Evolutionary conservation across 2,888 invertebrate species (phyloP).

Genomic region (Agrilus biguttatus): DNA sequence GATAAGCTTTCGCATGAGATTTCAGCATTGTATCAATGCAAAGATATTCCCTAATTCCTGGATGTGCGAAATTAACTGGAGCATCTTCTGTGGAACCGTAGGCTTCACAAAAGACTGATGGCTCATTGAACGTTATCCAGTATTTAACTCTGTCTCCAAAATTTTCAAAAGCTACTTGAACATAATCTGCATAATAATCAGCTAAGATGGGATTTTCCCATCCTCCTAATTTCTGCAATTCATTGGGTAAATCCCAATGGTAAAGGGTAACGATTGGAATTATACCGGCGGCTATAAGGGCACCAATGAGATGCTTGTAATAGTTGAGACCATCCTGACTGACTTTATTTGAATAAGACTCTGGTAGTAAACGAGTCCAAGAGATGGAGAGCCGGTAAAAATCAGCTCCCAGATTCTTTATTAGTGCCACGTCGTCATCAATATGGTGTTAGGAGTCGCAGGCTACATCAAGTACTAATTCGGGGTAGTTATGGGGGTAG

Average conservation of each 20-base stretch:
- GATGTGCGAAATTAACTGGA: conserved; percentile 23
- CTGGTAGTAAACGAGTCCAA: conserved; percentile 52
- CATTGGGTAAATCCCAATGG: conserved; percentile 23
- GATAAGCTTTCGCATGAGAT: conserved; percentile 49
- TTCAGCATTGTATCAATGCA: conserved; percentile 47
- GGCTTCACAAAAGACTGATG: conserved; percentile 20
- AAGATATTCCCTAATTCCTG: conserved; percentile 43
- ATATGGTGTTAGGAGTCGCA: conserved; percentile 52
- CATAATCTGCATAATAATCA: conserved; percentile 38
- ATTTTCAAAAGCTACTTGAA: conserved; percentile 24
- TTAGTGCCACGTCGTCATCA: conserved; percentile 42
- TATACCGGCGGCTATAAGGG: conserved; percentile 42
- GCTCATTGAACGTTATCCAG: conserved; percentile 40
- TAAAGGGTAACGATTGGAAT: conserved; percentile 30
- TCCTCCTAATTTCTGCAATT: conserved; percentile 40
- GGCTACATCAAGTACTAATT: conserved; percentile 39
- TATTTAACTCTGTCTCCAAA: conserved; percentile 23
- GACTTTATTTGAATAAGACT: conserved; percentile 44
- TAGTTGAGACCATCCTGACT: conserved; percentile 56
- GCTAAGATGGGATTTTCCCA: conserved; percentile 44
- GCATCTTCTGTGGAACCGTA: conserved; percentile 19
- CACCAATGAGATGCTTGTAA: conserved; percentile 59
- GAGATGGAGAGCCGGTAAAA: conserved; percentile 46
- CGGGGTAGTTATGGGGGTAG: conserved; percentile 34
- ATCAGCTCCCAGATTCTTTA: conserved; percentile 39